Evolutionary conservation across 23 tunicate species (phyloP).

Genomic region (Ascidia mentula): DNA sequence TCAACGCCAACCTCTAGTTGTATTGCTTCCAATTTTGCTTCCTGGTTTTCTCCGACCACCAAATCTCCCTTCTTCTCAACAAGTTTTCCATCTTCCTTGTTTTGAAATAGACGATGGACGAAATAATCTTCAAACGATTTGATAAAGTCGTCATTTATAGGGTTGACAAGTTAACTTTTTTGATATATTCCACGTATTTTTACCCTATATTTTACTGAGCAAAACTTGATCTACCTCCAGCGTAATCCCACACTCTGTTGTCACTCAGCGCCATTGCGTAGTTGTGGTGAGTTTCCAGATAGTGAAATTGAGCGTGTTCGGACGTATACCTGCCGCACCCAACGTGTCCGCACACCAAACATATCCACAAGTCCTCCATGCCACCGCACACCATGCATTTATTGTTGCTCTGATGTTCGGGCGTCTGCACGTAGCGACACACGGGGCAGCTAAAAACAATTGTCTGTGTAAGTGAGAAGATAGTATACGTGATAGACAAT

Average conservation of each 20-base stretch:
- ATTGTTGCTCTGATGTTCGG: constrained; percentile 71
- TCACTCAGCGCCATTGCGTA: constrained; percentile 96
- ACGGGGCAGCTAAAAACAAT: constrained; percentile 95
- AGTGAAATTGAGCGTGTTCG: constrained; percentile 94
- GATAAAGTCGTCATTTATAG: no score
- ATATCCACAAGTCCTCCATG: constrained; percentile 94
- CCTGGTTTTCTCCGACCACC: constrained; percentile 23
- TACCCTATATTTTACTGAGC: no score
- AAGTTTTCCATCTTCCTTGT: constrained; percentile 89
- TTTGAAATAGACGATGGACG: constrained; percentile 94
- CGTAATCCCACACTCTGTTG: constrained; percentile 99
- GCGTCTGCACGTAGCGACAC: constrained; percentile 93
- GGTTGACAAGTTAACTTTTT: no score
- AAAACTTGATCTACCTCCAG: constrained; percentile 92
- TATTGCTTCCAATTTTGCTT: constrained; percentile 66
- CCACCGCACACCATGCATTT: constrained; percentile 84
- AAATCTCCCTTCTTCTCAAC: constrained; percentile 68
- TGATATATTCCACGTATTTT: no score
- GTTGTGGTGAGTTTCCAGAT: constrained; percentile 91
- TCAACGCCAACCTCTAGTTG: constrained; percentile 93
- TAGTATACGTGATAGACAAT: no score
- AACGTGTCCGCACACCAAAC: constrained; percentile 91
- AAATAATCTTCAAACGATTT: constrained; percentile 99
- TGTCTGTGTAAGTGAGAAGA: no score
- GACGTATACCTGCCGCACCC: constrained; percentile 97